Conservation (phyloP, 1,140 invertebrate genomes). For the Harlomillsia oculata region DNA sequence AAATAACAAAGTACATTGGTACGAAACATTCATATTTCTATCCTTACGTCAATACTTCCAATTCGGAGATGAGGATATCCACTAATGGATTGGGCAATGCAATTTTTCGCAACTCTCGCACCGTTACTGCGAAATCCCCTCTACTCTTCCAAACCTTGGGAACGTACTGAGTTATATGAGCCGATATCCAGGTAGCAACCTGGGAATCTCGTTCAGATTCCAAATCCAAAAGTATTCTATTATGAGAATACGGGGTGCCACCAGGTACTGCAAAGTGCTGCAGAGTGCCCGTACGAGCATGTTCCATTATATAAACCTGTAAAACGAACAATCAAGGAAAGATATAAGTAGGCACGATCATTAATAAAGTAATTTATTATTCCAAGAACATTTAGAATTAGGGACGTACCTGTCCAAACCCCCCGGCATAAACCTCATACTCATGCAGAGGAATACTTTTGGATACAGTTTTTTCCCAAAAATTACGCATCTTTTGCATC, state of each 20-base stretch:
- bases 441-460: too few relatives aligned
- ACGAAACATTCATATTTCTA: neutral
- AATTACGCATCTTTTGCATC: too few relatives aligned
- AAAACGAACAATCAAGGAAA: neutral
- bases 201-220: conserved; percentile 10
- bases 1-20: neutral
- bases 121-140: conserved; percentile 40
- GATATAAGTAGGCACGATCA: neutral
- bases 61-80: conserved; percentile 42
- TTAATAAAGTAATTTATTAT: neutral
- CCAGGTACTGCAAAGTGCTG: neutral
- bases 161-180: conserved; percentile 36
- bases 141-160: conserved; percentile 34
- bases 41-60: conserved; percentile 36
- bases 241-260: conserved; percentile 23
- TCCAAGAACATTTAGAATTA: too few relatives aligned
- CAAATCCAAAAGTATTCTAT: conserved; percentile 10
- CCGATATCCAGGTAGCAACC: conserved; percentile 31
- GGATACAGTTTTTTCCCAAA: too few relatives aligned
- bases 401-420: neutral
- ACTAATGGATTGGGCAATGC: conserved; percentile 34
- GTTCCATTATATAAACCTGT: neutral
- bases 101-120: conserved; percentile 39
- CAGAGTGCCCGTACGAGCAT: conserved; percentile 2
- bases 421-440: too few relatives aligned